Percentiles rank a stretch among this genome's conserved stretches.
Conservation (phyloP, 2,888 invertebrate genomes). For the Hypomecis atomaria region DNA sequence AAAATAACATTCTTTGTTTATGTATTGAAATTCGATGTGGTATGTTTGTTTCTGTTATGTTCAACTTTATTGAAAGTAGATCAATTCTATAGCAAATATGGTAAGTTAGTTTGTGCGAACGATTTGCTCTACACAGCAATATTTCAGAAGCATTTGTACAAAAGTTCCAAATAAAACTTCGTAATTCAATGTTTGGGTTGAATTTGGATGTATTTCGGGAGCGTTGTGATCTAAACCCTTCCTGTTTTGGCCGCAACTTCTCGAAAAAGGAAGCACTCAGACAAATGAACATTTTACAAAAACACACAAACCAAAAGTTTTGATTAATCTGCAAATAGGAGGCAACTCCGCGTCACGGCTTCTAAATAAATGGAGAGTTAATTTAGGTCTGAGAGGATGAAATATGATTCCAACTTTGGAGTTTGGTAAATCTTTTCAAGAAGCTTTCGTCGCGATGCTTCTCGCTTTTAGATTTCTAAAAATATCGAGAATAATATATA, state of each 20-base stretch:
- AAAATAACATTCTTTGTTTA: too few species aligned
- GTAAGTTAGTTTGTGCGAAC: too few species aligned
- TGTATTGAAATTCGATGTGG: too few species aligned
- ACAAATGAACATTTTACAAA: constrained; percentile 14
- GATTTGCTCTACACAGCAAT: too few species aligned
- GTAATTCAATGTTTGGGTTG: neutral
- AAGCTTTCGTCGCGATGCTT: constrained; percentile 1
- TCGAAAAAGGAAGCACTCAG: constrained; percentile 8
- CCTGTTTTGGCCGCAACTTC: constrained; percentile 10
- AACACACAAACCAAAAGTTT: constrained; percentile 15
- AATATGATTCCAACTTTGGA: constrained; percentile 18
- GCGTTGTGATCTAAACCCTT: constrained; percentile 1
- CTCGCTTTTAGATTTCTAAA: neutral
- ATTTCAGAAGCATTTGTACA: too few species aligned
- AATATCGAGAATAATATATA: neutral
- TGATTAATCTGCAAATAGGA: constrained; percentile 18
- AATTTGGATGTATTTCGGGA: neutral
- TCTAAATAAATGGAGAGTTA: constrained; percentile 13
- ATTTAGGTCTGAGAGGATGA: constrained; percentile 17
- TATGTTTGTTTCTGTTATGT: too few species aligned
- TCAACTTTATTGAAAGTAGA: too few species aligned
- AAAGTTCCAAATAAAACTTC: too few species aligned
- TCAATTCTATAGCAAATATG: too few species aligned
- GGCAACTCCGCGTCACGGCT: neutral
- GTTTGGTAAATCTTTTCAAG: constrained; percentile 11